These are phyloP conservation scores for Agelas oroides DNA, from an alignment of 37 sponge, comb jelly and placozoan species.

Conservation along the genomic window DNA sequence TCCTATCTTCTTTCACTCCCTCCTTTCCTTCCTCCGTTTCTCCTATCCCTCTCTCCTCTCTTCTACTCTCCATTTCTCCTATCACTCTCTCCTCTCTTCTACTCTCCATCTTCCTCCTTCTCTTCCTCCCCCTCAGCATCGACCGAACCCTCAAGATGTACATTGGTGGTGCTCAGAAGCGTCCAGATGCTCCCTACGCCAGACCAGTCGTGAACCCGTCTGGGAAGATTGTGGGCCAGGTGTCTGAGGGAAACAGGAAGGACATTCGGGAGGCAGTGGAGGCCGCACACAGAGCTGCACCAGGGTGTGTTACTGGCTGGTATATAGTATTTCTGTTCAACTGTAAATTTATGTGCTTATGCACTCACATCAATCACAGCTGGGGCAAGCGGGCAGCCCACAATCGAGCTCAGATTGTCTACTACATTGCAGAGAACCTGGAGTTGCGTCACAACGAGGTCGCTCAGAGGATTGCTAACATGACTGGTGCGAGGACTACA, in stretches of 20 bases:
- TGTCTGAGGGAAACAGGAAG: constrained; percentile 96
- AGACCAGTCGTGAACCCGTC: constrained; percentile 69
- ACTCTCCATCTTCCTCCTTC: neutral
- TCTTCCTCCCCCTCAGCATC: constrained; percentile 56
- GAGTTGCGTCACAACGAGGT: constrained; percentile 88
- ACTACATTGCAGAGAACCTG: constrained; percentile 98
- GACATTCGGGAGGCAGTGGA: constrained; percentile 98
- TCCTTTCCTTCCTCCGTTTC: neutral
- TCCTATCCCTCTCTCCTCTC: neutral
- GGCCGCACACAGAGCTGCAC: constrained; percentile 94
- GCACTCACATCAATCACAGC: constrained; percentile 18
- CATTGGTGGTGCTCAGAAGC: constrained; percentile 93
- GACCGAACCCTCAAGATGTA: constrained; percentile 96
- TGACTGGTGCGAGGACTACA: constrained; percentile 69
- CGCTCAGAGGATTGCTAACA: constrained; percentile 72
- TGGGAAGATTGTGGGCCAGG: constrained; percentile 86
- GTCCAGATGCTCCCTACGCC: constrained; percentile 93
- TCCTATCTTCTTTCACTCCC: neutral
- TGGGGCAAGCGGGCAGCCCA: constrained; percentile 98
- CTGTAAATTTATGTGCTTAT: too few relatives aligned
- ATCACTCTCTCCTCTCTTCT: neutral
- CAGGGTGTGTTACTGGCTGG: constrained; percentile 74
- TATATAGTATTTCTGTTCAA: too few relatives aligned
- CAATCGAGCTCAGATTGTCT: constrained; percentile 98
- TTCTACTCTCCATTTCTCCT: too few relatives aligned